Evolutionary conservation across 2,797 vertebrate species (phyloP), one percentile per base, ranked within the genome.

Genomic region (Scleropages formosus): DNA sequence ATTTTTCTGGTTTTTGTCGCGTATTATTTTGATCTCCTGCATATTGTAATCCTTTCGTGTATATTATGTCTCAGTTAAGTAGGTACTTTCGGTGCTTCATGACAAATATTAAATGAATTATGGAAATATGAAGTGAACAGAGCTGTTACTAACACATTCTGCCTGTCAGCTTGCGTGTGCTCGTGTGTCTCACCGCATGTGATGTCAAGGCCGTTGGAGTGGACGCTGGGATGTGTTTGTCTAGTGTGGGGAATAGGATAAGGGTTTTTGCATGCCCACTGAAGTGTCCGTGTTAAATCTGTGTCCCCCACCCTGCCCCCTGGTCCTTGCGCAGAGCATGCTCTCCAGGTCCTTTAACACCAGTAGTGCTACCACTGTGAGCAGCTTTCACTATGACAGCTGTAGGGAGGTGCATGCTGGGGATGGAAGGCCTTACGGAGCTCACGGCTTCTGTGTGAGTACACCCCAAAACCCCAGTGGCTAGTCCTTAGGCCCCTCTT

Each of bases 271-370:
- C 94, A 94, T 94, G 94, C 91, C 89, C 87, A 90, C 93, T 92
- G 92, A 93, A 70, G 62, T 92, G 84, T 91, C 89, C 26, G 74
- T 89, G 88, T 91, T 92, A 88, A 90, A 88, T 78, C 77, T 93
- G 91, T 95, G 80, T 93, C 88, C 93, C 84, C 91, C 91, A 88
- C 91, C 88, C 93, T 86, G 39, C 31, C 31, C 31, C 31, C 31
- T 31, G 2, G 31, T 31, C 31, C 31, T 39, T 92, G 93, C 93
- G 96, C 93, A 99, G 97, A 99, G 90, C 79, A 88, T 91, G 88
- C 94, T 98, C 91, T 99, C 95, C 93, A 92, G 95, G 92, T 98
- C 97, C 93, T 96, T 93, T 98, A 96, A 95, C 94, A 95, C 92
- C 94, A 91, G 91, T 95, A 93, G 91, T 56, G 89, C 93, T 39